These are phyloP conservation scores for Hydractinia echinata DNA, from an alignment of 30 jellyfish, hydroid and myxozoan genomes.

Conservation along the genomic window DNA sequence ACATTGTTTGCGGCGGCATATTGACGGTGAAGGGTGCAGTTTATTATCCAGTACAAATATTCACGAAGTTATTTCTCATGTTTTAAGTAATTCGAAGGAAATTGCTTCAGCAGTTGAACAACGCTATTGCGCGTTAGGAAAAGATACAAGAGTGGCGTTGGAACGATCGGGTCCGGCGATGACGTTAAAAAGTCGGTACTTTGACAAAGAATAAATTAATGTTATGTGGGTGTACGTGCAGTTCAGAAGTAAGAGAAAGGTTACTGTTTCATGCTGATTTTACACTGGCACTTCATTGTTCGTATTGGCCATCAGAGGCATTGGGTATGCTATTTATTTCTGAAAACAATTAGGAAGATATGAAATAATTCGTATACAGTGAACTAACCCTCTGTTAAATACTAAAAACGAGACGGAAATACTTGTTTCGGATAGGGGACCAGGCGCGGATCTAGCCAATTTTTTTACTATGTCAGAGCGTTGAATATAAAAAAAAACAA, in stretches of 20 bases:
- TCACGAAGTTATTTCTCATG: slow-evolving; percentile 2
- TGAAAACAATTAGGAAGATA: neutral
- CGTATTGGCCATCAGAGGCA: slow-evolving; percentile 40
- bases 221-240: neutral
- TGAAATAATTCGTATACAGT: neutral
- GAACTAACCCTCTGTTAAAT: neutral
- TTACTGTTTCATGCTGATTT: slow-evolving; percentile 33
- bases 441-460: no score
- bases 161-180: slow-evolving; percentile 45
- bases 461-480: no score
- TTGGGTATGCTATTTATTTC: neutral
- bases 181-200: slow-evolving; percentile 21
- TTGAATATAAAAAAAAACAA: no score
- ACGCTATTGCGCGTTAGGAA: neutral
- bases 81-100: slow-evolving; percentile 15
- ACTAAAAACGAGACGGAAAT: neutral
- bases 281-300: slow-evolving; percentile 38
- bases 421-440: neutral
- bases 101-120: neutral
- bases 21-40: slow-evolving; percentile 30
- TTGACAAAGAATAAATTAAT: neutral
- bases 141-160: neutral
- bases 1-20: slow-evolving; percentile 33
- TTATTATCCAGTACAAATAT: slow-evolving; percentile 26
- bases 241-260: neutral